A percentile compares a stretch with the other conserved stretches of the same genome.
These are phyloP conservation scores for Aphelenchoides fujianensis DNA, from an alignment of 1,140 invertebrate genomes.

Conservation along the genomic window DNA sequence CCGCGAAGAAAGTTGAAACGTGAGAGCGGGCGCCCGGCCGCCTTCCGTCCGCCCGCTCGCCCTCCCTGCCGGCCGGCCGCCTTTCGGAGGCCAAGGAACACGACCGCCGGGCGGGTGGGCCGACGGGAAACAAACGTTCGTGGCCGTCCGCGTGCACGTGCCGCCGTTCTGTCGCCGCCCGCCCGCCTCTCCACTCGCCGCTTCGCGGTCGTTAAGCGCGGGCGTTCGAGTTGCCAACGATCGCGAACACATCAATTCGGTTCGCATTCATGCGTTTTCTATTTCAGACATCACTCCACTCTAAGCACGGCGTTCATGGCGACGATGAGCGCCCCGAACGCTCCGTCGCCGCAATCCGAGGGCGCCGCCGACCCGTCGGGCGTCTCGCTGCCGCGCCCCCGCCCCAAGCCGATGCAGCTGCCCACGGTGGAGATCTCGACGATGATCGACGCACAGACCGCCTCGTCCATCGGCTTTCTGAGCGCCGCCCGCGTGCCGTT, in stretches of 20 bases:
- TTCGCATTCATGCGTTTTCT: neutral
- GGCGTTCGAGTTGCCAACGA: neutral
- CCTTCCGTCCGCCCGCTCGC: neutral
- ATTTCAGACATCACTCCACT: neutral
- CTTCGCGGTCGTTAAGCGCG: neutral
- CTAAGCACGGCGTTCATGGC: neutral
- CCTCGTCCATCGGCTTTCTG: neutral
- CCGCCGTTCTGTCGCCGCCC: too few species aligned
- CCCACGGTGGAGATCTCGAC: slow-evolving; percentile 9
- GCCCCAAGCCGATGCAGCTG: slow-evolving; percentile 20
- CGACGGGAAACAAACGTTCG: neutral
- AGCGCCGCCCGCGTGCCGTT: neutral
- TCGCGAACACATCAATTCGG: neutral
- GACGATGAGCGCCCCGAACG: neutral
- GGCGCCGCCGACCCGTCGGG: neutral
- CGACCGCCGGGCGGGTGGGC: neutral
- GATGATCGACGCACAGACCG: neutral
- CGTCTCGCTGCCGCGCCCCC: neutral
- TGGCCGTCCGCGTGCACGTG: neutral
- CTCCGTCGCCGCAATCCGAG: neutral
- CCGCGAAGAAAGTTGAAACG: slow-evolving; percentile 2
- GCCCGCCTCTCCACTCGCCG: too few species aligned
- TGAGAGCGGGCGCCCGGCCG: neutral
- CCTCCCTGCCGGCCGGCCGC: neutral
- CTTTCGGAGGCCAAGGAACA: neutral